Evolutionary conservation across 2,113 vertebrate species (phyloP).

Genomic region (Cryptotis parvus): DNA sequence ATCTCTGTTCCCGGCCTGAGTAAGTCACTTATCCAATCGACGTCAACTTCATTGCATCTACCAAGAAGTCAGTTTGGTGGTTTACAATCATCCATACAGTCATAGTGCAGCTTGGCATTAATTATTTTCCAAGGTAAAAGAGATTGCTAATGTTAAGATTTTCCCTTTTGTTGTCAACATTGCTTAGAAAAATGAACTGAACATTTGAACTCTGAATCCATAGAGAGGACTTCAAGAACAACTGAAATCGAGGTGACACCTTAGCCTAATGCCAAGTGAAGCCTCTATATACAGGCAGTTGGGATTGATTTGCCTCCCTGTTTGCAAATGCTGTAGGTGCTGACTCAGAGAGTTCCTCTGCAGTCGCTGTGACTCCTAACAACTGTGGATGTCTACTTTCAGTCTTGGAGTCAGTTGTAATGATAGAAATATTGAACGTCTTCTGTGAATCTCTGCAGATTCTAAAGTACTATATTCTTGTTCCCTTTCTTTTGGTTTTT

Average conservation of each 20-base stretch:
- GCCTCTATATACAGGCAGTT: neutral
- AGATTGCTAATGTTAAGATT: neutral
- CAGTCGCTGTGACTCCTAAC: fast-evolving
- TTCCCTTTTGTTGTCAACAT: neutral
- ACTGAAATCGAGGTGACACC: neutral
- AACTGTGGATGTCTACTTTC: neutral
- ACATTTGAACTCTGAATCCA: neutral
- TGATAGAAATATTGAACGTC: neutral
- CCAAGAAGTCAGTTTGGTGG: neutral
- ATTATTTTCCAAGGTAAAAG: neutral
- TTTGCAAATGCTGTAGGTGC: neutral
- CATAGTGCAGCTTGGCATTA: fast-evolving
- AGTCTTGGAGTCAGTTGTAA: neutral
- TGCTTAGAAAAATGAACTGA: slow-evolving; percentile 31
- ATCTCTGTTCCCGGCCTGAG: neutral
- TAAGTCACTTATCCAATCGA: neutral
- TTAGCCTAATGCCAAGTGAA: neutral
- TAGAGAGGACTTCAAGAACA: neutral
- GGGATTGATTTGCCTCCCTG: neutral
- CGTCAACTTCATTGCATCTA: neutral
- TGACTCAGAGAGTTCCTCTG: neutral
- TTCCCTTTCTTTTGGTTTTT: too few species aligned
- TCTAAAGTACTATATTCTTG: neutral
- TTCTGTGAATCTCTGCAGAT: neutral
- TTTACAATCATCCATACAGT: neutral